Conservation (phyloP, 64 coral and sea anemone species). For the Pocillopora damicornis region DNA sequence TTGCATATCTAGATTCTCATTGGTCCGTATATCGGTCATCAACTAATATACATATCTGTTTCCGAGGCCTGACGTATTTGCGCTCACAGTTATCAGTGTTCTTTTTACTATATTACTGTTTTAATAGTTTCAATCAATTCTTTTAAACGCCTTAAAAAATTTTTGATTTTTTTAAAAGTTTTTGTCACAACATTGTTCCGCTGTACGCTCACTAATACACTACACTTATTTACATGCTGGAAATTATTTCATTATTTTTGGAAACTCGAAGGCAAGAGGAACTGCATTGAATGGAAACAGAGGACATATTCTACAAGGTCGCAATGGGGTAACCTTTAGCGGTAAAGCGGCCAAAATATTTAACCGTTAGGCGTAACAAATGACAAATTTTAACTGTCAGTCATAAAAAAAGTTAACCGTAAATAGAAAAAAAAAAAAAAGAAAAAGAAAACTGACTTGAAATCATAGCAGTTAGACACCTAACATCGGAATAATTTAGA, state of each 20-base stretch:
- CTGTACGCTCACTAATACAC: background rate
- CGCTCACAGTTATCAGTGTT: background rate
- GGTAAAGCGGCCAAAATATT: no score
- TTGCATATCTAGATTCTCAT: background rate
- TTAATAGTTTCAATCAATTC: no score
- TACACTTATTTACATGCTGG: background rate
- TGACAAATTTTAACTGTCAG: no score
- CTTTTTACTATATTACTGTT: background rate
- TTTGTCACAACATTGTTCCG: background rate
- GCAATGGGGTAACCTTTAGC: no score
- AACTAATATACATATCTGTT: no score
- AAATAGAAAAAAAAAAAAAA: no score
- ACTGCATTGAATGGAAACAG: background rate
- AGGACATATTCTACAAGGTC: no score
- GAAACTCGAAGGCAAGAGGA: background rate
- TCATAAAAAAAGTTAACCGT: no score
- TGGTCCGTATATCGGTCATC: background rate
- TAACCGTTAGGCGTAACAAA: no score
- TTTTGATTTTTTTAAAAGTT: background rate
- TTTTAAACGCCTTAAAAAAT: background rate
- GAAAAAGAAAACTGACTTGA: background rate
- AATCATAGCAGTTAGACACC: background rate
- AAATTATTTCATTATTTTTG: background rate
- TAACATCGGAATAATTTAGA: background rate
- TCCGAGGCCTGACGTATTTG: background rate